phyloP scores from a whole-genome alignment of 2,113 vertebrate genomes.

The Butorides virescens region DNA sequence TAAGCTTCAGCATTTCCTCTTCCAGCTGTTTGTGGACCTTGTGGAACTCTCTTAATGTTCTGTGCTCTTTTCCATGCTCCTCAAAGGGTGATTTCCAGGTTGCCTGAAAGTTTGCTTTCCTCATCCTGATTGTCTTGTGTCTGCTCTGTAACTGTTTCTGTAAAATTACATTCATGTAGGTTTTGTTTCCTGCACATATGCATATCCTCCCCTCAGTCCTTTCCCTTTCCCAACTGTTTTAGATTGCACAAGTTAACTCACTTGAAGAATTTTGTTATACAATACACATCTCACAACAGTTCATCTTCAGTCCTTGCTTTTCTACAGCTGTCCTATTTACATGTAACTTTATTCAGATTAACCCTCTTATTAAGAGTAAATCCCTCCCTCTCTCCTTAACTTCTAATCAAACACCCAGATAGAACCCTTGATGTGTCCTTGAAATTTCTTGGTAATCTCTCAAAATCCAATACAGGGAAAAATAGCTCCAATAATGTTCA shows the following conservation, averaged over 20 bases:
- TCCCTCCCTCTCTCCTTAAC: accelerated
- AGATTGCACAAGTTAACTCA: not conserved
- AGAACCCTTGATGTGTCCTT: not conserved
- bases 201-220: not conserved
- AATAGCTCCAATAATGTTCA: not conserved
- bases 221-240: not conserved
- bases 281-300: not conserved
- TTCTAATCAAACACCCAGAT: not conserved
- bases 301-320: not conserved
- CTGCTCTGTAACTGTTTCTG: not conserved
- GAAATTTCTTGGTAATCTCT: not conserved
- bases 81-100: not conserved
- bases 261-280: not conserved
- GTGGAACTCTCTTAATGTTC: not conserved
- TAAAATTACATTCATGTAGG: not conserved
- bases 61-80: not conserved
- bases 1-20: not conserved
- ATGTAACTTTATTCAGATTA: not conserved
- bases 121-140: not conserved
- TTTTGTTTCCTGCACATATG: not conserved
- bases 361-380: not conserved
- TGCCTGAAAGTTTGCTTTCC: not conserved
- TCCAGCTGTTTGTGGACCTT: not conserved
- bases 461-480: not conserved
- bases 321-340: not conserved